Evolutionary conservation across 1,140 invertebrate genomes (phyloP).

Genomic region (Dreissena rostriformis): DNA sequence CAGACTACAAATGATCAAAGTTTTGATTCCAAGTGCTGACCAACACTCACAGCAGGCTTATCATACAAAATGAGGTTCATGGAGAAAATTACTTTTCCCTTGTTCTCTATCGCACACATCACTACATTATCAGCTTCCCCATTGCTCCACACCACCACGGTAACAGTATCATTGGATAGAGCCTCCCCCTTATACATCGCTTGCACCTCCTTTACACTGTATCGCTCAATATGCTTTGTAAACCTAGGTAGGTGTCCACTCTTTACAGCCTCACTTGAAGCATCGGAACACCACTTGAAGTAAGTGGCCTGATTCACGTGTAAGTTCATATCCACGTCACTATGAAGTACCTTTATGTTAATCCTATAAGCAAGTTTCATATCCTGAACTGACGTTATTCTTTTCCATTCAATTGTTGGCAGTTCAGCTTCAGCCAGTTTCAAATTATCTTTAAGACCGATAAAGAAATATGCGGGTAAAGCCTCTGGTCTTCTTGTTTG

Average conservation of each 20-base stretch:
- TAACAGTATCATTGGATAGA: slow-evolving; percentile 17
- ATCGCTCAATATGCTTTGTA: slow-evolving; percentile 30
- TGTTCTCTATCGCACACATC: slow-evolving; percentile 15
- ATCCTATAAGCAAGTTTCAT: background rate
- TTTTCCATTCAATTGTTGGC: too few relatives aligned
- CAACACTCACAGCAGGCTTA: background rate
- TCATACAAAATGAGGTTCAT: slow-evolving; percentile 24
- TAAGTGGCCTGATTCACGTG: slow-evolving; percentile 56
- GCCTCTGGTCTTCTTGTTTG: slow-evolving; percentile 8
- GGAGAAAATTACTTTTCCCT: slow-evolving; percentile 12
- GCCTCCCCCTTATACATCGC: slow-evolving; percentile 25
- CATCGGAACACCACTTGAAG: slow-evolving; percentile 49
- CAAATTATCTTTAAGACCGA: background rate
- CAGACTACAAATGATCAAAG: background rate
- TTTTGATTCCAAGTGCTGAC: slow-evolving; percentile 15
- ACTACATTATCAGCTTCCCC: background rate
- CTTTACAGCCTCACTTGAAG: slow-evolving; percentile 14
- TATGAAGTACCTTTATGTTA: slow-evolving; percentile 30
- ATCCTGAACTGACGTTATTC: too few relatives aligned
- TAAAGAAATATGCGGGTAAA: slow-evolving; percentile 11
- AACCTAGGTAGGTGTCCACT: slow-evolving; percentile 8
- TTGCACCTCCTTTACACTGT: slow-evolving; percentile 9
- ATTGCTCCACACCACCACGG: slow-evolving; percentile 17
- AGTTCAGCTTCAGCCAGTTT: background rate
- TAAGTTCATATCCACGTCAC: slow-evolving; percentile 51